Conservation (phyloP, 1,140 invertebrate genomes). For the Uloborus diversus region DNA sequence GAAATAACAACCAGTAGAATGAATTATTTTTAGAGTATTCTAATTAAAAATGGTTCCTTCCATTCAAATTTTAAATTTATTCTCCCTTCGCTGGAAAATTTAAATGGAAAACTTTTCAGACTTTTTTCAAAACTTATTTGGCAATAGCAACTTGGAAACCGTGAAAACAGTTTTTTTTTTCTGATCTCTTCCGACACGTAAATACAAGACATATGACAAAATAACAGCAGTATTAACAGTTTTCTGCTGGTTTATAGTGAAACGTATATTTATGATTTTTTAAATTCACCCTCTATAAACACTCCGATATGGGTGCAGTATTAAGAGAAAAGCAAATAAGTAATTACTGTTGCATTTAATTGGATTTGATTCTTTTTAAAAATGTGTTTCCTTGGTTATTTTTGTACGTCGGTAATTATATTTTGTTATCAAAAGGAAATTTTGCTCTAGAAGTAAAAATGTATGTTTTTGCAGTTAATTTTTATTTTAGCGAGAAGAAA, state of each 20-base stretch:
- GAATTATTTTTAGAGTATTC: too few relatives aligned
- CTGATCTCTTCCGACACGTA: conserved; percentile 29
- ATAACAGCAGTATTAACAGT: background rate
- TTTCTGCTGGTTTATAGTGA: too few relatives aligned
- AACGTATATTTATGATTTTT: background rate
- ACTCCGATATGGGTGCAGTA: conserved; percentile 2
- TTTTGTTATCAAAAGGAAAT: too few relatives aligned
- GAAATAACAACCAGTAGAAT: too few relatives aligned
- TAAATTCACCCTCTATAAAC: background rate
- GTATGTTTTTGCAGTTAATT: too few relatives aligned
- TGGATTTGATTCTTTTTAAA: background rate
- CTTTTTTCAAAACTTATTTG: too few relatives aligned
- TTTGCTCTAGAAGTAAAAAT: too few relatives aligned
- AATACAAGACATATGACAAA: conserved; percentile 8
- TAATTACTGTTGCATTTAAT: conserved; percentile 1
- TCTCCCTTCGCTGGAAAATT: too few relatives aligned
- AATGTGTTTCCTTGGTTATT: background rate
- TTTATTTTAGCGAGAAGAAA: too few relatives aligned
- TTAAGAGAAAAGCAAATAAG: conserved; percentile 47
- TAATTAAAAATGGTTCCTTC: too few relatives aligned
- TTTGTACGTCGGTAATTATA: background rate
- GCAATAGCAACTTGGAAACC: conserved; percentile 1
- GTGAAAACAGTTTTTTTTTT: background rate
- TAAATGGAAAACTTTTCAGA: too few relatives aligned
- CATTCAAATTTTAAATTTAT: too few relatives aligned